phyloP scores from a whole-genome alignment of 2,797 vertebrate species.

The Anabacerthia variegaticeps region DNA sequence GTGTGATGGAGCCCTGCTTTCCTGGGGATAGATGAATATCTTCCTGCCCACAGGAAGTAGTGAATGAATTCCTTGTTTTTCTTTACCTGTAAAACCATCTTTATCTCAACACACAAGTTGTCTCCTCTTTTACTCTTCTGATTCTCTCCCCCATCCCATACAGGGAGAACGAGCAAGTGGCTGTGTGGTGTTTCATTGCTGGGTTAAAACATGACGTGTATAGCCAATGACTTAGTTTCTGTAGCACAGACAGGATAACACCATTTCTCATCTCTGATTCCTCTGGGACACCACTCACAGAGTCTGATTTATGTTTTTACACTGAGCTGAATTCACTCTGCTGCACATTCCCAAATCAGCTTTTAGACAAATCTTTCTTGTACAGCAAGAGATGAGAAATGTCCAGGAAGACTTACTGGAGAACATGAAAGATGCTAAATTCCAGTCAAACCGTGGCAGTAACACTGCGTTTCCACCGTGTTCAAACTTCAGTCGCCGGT shows the following conservation, averaged over 20 bases:
- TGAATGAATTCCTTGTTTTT: not conserved
- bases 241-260: not conserved
- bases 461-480: not conserved
- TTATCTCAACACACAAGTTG: not conserved
- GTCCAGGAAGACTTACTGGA: not conserved
- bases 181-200: not conserved
- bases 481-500: accelerated
- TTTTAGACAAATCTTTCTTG: not conserved
- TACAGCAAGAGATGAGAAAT: not conserved
- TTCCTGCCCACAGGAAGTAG: not conserved
- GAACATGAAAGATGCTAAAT: not conserved
- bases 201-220: not conserved
- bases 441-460: not conserved
- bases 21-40: not conserved
- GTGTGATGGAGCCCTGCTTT: not conserved
- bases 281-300: not conserved
- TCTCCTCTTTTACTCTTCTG: not conserved
- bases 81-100: not conserved
- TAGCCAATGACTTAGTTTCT: not conserved
- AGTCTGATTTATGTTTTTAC: not conserved
- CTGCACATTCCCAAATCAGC: not conserved
- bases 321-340: not conserved
- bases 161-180: not conserved
- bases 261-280: not conserved
- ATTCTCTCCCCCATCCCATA: not conserved